Base-by-base conservation (phyloP, 2,888 invertebrate genomes). In the Apotomis capreana region DNA sequence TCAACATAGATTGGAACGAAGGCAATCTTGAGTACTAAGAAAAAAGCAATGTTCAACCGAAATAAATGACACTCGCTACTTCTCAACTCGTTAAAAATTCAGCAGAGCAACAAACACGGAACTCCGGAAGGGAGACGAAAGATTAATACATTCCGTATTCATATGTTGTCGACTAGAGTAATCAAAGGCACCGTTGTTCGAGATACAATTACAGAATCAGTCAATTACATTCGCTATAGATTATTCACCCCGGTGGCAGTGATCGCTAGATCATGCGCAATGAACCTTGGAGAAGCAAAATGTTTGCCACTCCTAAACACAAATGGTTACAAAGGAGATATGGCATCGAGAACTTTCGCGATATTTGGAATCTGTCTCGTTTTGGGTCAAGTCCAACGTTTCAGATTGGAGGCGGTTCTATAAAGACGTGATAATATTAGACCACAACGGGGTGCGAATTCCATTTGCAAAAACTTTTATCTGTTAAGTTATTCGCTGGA, bases 241-340 rank as follows among this genome's bases (percentile, higher is more conserved):
- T 84, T 87, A 83, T 88, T 87, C 87, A 89, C 84, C 87, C 80
- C 83, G 78, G 70, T 77, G 77, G 64, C 68, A 62, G 58, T 37
- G 51, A 77, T 79, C 79, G 74, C 79, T 78, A 81, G 86, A 83
- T 84, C 84, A 86, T 84, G 87, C 86, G 85, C 87, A 82, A 80
- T 87, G 85, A 85, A 85, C 83, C 81, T 77, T 70, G 78, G 12
- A 68, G 36, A 54, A 60, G 60, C 68, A 26, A 55, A 61, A 69
- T 46, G 44, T 46, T 36, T 40, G 55, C 46, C 68, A 46, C 36
- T 36, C n/a, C 57, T 15, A 13, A 36, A 4, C 36, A n/a, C 26
- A 37, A 67, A 67, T n/a, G 65, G 49, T 46, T 40, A 6, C 5
- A 36, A 26, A 44, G 5, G 46, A 36, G 37, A 36, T 46, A 4